Base-by-base conservation (phyloP, 2,888 invertebrate genomes). In the Sussaba pulchella region DNA sequence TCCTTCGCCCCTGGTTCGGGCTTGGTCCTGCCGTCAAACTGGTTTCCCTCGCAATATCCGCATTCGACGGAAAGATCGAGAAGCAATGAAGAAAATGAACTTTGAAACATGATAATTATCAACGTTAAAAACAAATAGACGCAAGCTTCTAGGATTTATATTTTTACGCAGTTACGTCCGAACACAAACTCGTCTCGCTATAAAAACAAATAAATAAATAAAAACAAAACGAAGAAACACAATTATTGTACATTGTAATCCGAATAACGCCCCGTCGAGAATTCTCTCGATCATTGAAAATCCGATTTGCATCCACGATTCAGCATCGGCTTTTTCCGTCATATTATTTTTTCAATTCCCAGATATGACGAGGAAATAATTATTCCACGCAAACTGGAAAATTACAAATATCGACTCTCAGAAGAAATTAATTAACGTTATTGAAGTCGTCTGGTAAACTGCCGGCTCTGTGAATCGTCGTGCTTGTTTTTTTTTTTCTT, bases 371-470 rank as follows among this genome's bases (percentile, higher is more conserved):
- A 57, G 9, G 31, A 21, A 57, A 57, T 36, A 31, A n/a, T 31
- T 31, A 1, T 10, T 26, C 9, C 3, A 14, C 17, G 31, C 9
- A 2, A 14, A 57, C 8, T 14, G 14, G 14, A 57, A 31, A 31
- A 10, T 14, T 14, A 36, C 14, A 26, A 57, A 14, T 9, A 14
- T 8, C 2, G 31, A 31, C 31, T 5, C 6, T 6, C 4, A 31
- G 31, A 31, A 12, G 50, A 24, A 24, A 52, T 52, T 19, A 12
- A 52, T 24, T 9, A 52, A 26, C 4, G 52, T 21, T 9, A 1
- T 31, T 17, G 57, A 2, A 43, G 31, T 57, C 17, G 57, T 1
- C 54, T 14, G 31, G 31, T 6, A n/a, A 54, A 57, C 57, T 57
- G 57, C n/a, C 31, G 1, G 19, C 21, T 17, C 10, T 10, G 19